Conservation (phyloP, 2,797 vertebrate genomes). For the Syncerus caffer region DNA sequence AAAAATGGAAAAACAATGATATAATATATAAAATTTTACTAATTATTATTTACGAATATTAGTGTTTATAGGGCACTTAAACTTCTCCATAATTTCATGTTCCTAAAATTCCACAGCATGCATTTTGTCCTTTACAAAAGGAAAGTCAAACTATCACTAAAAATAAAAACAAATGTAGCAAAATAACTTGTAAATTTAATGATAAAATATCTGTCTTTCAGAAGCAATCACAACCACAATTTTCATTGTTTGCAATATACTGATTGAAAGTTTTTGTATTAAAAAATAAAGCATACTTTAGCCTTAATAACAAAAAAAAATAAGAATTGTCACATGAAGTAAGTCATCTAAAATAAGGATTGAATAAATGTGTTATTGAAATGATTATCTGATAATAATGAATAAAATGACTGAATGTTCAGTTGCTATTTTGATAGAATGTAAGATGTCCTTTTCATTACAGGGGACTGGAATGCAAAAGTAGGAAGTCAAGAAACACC, state of each 20-base stretch:
- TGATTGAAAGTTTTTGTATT: neutral
- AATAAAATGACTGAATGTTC: slow-evolving; percentile 42
- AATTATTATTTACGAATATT: neutral
- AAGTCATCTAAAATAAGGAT: slow-evolving; percentile 12
- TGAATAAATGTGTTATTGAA: slow-evolving; percentile 47
- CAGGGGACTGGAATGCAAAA: too few species aligned
- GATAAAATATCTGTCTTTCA: neutral
- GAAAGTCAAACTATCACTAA: neutral
- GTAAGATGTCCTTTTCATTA: neutral
- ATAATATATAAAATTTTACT: neutral
- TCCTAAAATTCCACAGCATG: neutral
- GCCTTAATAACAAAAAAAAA: neutral
- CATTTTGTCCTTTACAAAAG: neutral
- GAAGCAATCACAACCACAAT: neutral
- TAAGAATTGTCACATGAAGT: neutral
- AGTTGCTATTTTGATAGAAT: slow-evolving; percentile 56
- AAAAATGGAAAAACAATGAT: neutral
- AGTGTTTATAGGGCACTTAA: neutral
- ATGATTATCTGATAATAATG: slow-evolving; percentile 35
- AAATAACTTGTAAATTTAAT: neutral
- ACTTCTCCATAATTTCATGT: neutral
- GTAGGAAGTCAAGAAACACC: too few species aligned
- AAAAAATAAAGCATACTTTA: neutral
- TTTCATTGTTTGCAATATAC: neutral
- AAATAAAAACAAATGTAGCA: neutral